Conservation (phyloP, 2,113 vertebrate genomes). For the Acanthochromis polyacanthus region DNA sequence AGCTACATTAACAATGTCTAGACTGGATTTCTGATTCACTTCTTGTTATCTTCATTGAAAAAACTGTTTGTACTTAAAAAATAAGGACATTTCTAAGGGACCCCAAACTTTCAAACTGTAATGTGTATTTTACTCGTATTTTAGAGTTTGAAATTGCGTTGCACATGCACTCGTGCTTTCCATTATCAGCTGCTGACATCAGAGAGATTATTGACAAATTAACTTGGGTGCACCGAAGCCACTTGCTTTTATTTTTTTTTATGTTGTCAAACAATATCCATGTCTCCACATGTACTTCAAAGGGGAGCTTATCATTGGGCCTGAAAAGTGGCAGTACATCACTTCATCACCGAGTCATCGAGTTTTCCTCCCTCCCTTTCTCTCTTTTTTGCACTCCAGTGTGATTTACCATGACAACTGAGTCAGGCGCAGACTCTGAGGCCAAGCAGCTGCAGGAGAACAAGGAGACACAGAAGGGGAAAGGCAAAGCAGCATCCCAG, state of each 20-base stretch:
- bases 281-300: constrained; percentile 39
- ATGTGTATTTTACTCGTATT: neutral
- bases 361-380: constrained; percentile 14
- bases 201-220: neutral
- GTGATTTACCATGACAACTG: constrained; percentile 95
- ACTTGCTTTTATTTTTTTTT: constrained; percentile 40
- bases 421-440: constrained; percentile 91
- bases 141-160: constrained; percentile 1
- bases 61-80: no score
- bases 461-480: constrained; percentile 79
- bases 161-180: constrained; percentile 28
- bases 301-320: constrained; percentile 5
- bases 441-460: constrained; percentile 89
- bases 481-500: constrained; percentile 22
- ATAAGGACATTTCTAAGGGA: no score
- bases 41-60: no score
- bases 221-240: constrained; percentile 6
- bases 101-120: no score
- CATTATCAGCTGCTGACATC: constrained; percentile 29
- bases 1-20: no score
- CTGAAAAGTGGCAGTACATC: constrained; percentile 20
- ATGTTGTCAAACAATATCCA: constrained; percentile 35
- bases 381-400: constrained; percentile 75
- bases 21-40: no score
- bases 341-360: constrained; percentile 64